phyloP scores from a whole-genome alignment of 2,888 invertebrate species.

The Troglohyphantes excavatus region DNA sequence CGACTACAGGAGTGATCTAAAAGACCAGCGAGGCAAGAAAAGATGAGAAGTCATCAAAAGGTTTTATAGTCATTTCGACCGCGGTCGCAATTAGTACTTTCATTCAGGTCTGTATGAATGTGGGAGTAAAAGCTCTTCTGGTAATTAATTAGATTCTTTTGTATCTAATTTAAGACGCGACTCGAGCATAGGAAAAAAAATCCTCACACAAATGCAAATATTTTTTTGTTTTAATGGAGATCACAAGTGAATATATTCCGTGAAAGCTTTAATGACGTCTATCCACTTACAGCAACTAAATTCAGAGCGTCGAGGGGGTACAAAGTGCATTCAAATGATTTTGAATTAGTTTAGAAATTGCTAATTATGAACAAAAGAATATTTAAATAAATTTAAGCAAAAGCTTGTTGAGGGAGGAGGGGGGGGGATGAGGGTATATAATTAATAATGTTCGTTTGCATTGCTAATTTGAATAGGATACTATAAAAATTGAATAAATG shows the following conservation, averaged over 20 bases:
- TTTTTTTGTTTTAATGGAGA: no score
- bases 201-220: not conserved
- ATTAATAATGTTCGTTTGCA: no score
- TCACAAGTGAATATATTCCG: not conserved
- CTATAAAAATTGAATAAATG: no score
- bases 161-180: not conserved
- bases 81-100: not conserved
- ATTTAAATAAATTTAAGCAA: not conserved
- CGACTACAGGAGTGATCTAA: not conserved
- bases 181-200: not conserved
- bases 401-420: no score
- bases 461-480: no score
- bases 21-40: constrained; percentile 3
- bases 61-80: not conserved
- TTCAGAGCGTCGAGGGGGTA: not conserved
- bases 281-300: not conserved
- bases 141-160: constrained; percentile 4
- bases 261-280: not conserved
- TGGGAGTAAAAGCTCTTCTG: not conserved
- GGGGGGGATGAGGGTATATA: no score
- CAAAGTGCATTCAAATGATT: no score
- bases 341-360: not conserved
- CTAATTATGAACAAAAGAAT: constrained; percentile 5
- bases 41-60: not conserved
- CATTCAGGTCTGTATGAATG: not conserved